Evolutionary conservation across 2,888 invertebrate genomes (phyloP).

Genomic region (Strigamia transsilvanica): DNA sequence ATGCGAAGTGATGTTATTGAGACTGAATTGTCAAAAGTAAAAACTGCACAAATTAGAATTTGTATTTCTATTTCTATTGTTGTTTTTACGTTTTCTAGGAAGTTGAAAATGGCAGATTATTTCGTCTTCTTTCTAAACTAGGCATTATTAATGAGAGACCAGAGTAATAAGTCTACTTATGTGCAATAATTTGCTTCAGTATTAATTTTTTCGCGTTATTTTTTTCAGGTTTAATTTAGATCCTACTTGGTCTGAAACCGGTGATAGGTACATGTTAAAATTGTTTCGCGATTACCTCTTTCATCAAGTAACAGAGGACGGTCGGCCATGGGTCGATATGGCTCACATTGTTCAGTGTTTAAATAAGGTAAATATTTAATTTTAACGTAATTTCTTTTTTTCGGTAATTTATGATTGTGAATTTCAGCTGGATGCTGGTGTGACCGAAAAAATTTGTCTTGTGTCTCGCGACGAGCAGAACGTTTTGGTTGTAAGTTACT

Average conservation of each 20-base stretch:
- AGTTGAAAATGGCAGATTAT: constrained; percentile 92
- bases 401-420: not conserved
- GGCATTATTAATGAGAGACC: constrained; percentile 95
- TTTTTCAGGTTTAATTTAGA: constrained; percentile 82
- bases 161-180: constrained; percentile 72
- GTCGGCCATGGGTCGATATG: constrained; percentile 95
- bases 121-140: constrained; percentile 88
- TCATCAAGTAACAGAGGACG: constrained; percentile 92
- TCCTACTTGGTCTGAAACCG: constrained; percentile 96
- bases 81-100: constrained; percentile 67
- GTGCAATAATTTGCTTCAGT: not conserved
- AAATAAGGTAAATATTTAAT: constrained; percentile 73
- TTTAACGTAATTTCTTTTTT: not conserved
- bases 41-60: not conserved
- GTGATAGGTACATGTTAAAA: constrained; percentile 97
- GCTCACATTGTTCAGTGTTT: constrained; percentile 92
- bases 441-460: constrained; percentile 85
- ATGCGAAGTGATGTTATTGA: constrained; percentile 88
- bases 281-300: constrained; percentile 97
- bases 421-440: constrained; percentile 76
- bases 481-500: constrained; percentile 92
- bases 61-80: not conserved
- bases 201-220: constrained; percentile 13
- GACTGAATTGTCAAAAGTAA: constrained; percentile 80
- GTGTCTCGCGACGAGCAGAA: constrained; percentile 97